Evolutionary conservation across 2,888 invertebrate genomes (phyloP).

Genomic region (Diachrysia chrysitis): DNA sequence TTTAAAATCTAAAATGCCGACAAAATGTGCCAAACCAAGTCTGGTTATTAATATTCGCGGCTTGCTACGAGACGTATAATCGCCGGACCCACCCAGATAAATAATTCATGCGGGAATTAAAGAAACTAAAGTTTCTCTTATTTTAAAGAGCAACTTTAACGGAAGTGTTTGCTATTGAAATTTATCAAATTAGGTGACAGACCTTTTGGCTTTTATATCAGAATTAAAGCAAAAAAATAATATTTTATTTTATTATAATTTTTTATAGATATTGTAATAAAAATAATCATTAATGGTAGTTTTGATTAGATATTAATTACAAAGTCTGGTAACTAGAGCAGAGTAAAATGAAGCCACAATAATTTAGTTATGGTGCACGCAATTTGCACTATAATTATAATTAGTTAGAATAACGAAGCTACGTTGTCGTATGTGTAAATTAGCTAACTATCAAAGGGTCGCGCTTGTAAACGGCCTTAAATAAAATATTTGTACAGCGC

Average conservation of each 20-base stretch:
- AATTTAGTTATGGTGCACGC: not conserved
- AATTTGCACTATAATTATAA: not conserved
- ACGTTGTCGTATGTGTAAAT: not conserved
- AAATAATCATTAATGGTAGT: not conserved
- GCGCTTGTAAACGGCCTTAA: not conserved
- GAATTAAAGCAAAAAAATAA: too few relatives aligned
- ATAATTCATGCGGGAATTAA: conserved; percentile 72
- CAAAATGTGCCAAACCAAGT: conserved; percentile 55
- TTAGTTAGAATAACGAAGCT: not conserved
- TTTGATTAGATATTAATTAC: not conserved
- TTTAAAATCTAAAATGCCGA: conserved; percentile 38
- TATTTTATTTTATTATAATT: not conserved
- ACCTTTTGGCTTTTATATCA: conserved; percentile 34
- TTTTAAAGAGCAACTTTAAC: conserved; percentile 61
- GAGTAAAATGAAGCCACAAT: not conserved
- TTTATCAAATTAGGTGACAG: conserved; percentile 55
- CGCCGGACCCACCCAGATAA: conserved; percentile 62
- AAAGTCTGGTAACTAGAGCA: not conserved
- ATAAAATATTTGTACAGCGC: not conserved
- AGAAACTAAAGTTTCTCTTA: conserved; percentile 67
- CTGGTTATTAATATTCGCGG: conserved; percentile 61
- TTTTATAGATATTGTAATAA: not conserved
- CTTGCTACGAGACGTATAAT: conserved; percentile 57
- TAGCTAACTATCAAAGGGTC: not conserved
- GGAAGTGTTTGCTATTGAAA: conserved; percentile 66